Percentiles rank a stretch among this genome's conserved stretches.
Conservation (phyloP, 2,797 vertebrate genomes). For the Cetoscarus ocellatus region DNA sequence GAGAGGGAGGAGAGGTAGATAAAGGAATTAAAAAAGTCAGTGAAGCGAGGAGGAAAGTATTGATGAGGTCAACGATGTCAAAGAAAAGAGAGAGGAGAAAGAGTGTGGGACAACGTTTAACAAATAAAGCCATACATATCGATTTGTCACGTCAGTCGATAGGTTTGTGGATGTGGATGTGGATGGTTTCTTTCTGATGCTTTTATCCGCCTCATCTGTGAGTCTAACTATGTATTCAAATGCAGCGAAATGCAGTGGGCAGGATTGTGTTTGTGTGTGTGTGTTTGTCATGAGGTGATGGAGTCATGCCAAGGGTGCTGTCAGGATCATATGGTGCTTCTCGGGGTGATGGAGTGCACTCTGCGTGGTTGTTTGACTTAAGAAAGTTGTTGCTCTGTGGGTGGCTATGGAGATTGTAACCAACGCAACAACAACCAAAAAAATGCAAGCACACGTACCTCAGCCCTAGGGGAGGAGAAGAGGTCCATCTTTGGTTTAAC, state of each 20-base stretch:
- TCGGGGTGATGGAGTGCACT: slow-evolving; percentile 30
- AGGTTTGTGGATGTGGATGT: not conserved
- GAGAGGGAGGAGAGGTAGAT: slow-evolving; percentile 31
- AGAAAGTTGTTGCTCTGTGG: slow-evolving; percentile 40
- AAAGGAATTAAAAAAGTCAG: slow-evolving; percentile 62
- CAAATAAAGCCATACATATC: not conserved
- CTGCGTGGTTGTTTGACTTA: slow-evolving; percentile 44
- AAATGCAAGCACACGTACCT: slow-evolving; percentile 70
- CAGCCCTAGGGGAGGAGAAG: slow-evolving; percentile 85
- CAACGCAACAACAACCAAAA: slow-evolving; percentile 59
- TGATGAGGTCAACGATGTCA: slow-evolving; percentile 48
- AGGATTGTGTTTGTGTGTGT: slow-evolving; percentile 11
- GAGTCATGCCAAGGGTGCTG: slow-evolving; percentile 22
- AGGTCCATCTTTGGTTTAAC: slow-evolving; percentile 82
- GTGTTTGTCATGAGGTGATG: slow-evolving; percentile 17
- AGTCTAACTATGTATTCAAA: not conserved
- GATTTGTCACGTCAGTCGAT: slow-evolving; percentile 21
- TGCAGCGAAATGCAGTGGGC: not conserved
- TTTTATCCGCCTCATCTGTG: not conserved
- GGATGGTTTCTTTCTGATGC: not conserved
- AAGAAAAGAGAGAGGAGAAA: slow-evolving; percentile 3
- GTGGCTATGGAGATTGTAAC: slow-evolving; percentile 61
- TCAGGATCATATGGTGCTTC: slow-evolving; percentile 32
- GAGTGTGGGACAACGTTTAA: not conserved
- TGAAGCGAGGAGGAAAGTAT: slow-evolving; percentile 35